Base-by-base conservation (phyloP, 2,888 invertebrate species). In the Hirtodrosophila trivittata region DNA sequence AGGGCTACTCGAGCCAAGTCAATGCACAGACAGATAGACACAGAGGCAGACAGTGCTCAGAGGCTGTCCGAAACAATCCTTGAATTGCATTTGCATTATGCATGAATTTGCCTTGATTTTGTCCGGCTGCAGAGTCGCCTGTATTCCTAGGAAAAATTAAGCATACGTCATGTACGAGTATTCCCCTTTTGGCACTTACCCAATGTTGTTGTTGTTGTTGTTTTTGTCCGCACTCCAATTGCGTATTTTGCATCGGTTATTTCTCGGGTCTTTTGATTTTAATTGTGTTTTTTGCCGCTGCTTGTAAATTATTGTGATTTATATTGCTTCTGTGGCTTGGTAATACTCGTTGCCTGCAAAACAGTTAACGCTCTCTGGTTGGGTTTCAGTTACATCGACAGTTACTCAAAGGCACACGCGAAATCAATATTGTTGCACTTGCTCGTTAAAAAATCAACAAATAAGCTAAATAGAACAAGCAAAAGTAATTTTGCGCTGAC, bases 11-110 rank as follows among this genome's bases (percentile, higher is more conserved):
- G 18, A 21, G 18, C 18, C 18, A 21, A 21, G 18, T 21, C 18
- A 21, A 21, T 21, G 18, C 5, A 21, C 18, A 21, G 18, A 21
- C 5, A 21, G 18, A 21, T 2, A 21, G 18, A 21, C 3, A 21
- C 18, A 21, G 18, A 21, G 18, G 5, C 3, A 21, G 18, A 21
- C 3, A 21, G 18, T 3, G 18, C 18, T 30, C 5, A 16, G 35
- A 54, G 33, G 38, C 60, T 54, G 45, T 38, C 59, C 57, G 37
- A 69, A 64, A 57, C 57, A 65, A 72, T 67, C 64, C 78, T 73
- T 68, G 77, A 65, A 66, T 72, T 62, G 59, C 56, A 47, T 77
- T 73, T 84, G 67, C 68, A 77, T 83, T 76, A 76, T 80, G 68
- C 77, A 83, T 77, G 57, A 58, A 60, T 58, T 84, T 59, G 42